These are phyloP conservation scores for Centroberyx gerrardi DNA, from an alignment of 2,797 vertebrate genomes.

Conservation along the genomic window DNA sequence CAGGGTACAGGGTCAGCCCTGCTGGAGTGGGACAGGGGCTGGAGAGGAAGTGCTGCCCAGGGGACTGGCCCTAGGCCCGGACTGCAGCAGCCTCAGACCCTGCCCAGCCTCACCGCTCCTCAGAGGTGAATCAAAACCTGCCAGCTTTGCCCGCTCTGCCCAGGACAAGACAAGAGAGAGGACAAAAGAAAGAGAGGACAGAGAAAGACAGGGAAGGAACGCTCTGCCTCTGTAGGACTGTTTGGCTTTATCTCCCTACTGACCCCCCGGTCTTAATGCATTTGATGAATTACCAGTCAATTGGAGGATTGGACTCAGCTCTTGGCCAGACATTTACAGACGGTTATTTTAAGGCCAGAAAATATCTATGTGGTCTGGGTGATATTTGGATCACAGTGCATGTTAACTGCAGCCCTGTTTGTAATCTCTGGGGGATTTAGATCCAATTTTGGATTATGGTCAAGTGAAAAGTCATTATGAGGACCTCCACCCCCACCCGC, in stretches of 20 bases:
- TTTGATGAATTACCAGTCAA: constrained; percentile 55
- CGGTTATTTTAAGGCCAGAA: constrained; percentile 60
- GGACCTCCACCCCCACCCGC: constrained; percentile 61
- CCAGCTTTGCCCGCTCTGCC: constrained; percentile 8
- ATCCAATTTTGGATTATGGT: constrained; percentile 85
- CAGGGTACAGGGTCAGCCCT: constrained; percentile 64
- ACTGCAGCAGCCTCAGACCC: constrained; percentile 50
- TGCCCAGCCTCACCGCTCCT: constrained; percentile 32
- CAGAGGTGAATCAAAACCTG: constrained; percentile 37
- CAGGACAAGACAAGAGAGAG: not conserved
- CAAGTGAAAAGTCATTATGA: constrained; percentile 83
- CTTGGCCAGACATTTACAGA: constrained; percentile 66
- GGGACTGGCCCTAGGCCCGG: constrained; percentile 65
- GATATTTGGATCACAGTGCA: constrained; percentile 75
- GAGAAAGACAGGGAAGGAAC: not conserved
- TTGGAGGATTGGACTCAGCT: constrained; percentile 57
- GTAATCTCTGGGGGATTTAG: constrained; percentile 86
- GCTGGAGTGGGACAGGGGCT: constrained; percentile 52
- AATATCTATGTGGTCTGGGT: constrained; percentile 71
- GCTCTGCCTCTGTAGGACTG: not conserved
- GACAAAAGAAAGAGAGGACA: not conserved
- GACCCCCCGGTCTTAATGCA: constrained; percentile 33
- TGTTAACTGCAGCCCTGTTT: constrained; percentile 79
- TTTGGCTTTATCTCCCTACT: constrained; percentile 7
- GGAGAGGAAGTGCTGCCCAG: constrained; percentile 64